Base-by-base conservation (phyloP, 2,113 vertebrate species). In the Gasterosteus aculeatus region DNA sequence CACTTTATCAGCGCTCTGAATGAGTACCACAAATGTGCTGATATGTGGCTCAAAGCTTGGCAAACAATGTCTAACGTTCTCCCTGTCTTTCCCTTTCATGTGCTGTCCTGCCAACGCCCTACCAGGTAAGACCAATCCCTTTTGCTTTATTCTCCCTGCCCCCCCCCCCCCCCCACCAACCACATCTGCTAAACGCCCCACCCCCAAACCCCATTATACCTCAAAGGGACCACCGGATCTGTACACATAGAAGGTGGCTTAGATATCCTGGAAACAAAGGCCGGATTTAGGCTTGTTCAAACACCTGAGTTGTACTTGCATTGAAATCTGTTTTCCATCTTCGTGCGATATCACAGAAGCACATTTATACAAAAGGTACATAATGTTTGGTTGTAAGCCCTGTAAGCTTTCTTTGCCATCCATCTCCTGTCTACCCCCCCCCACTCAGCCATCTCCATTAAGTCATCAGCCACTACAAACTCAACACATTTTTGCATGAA, bases 121-220 rank as follows among this genome's bases (percentile, higher is more conserved):
- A 58, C 78, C 87, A 93, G 92, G 92, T 93, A 93, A 93, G 91
- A 76, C 83, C 88, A 84, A 88, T 89, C 87, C 86, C 81, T 84
- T 78, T 78, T 72, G 59, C 85, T 85, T 87, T 88, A 64, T 86
- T 89, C 61, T 73, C 61, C 75, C 66, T 64, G 39, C 84, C 64
- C 73, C 76, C 78, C 83, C 59, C 69, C n/a, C n/a, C n/a, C 75
- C 19, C 78, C 18, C 65, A 69, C 66, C 77, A 86, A 89, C 77
- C 85, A 79, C 81, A 90, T 81, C 63, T 81, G 70, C 80, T 26
- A 42, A 63, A 5, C 16, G 26, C 67, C 57, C 42, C 38, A 10
- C 33, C 14, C 7, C 18, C 12, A 31, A 42, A 7, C 4, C 26
- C 7, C 42, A 56, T 78, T 44, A 58, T 69, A 75, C 44, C 69